Evolutionary conservation across 1,140 invertebrate species (phyloP).

Genomic region (Anagrus nilaparvatae): DNA sequence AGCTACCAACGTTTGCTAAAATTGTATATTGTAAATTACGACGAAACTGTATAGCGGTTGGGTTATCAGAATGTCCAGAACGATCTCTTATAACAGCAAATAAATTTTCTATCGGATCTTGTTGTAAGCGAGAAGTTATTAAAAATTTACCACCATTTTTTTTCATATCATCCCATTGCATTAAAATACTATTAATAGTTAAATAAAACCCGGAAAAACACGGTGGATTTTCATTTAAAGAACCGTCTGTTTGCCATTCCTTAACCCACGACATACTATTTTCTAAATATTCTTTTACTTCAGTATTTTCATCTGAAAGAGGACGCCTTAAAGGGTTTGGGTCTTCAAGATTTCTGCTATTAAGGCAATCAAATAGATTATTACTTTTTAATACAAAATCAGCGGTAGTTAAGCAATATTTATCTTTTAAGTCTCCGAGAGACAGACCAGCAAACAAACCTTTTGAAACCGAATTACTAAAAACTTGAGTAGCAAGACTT

Average conservation of each 20-base stretch:
- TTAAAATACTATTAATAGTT: slow-evolving; percentile 1
- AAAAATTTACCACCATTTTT: neutral
- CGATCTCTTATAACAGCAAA: neutral
- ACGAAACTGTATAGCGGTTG: slow-evolving; percentile 1
- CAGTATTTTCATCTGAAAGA: neutral
- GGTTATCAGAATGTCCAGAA: slow-evolving; percentile 1
- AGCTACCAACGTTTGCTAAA: no score
- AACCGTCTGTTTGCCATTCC: neutral
- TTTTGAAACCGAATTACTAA: slow-evolving; percentile 8
- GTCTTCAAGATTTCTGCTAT: neutral
- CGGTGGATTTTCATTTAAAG: neutral
- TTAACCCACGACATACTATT: neutral
- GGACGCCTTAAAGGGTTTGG: neutral
- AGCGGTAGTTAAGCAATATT: neutral
- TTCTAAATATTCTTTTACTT: neutral
- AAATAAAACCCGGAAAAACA: neutral
- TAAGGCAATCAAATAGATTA: neutral
- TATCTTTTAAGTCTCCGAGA: slow-evolving; percentile 1
- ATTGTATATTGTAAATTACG: slow-evolving; percentile 6
- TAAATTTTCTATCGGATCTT: slow-evolving; percentile 4
- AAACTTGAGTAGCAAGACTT: slow-evolving; percentile 6
- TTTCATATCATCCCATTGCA: neutral
- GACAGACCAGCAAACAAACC: neutral
- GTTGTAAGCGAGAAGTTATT: slow-evolving; percentile 4
- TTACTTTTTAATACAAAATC: neutral